These are phyloP conservation scores for Gymnocephalus cernua DNA, from an alignment of 2,113 vertebrate species.

Conservation along the genomic window DNA sequence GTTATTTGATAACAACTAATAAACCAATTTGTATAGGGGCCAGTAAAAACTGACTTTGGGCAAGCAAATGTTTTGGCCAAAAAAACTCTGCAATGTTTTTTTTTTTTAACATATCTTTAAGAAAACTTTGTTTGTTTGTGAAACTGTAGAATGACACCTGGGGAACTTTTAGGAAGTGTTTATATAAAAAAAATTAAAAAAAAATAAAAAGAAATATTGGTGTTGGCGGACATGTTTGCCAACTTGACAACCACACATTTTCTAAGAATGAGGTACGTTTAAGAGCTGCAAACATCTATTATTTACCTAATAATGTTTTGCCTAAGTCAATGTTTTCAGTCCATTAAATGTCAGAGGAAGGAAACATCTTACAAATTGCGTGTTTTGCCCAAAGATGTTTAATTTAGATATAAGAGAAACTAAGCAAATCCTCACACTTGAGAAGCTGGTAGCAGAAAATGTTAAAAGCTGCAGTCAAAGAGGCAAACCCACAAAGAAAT, in stretches of 20 bases:
- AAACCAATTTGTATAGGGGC: no score
- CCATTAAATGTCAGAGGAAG: background rate
- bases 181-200: background rate
- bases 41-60: no score
- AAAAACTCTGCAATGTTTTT: no score
- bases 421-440: background rate
- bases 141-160: background rate
- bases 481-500: background rate
- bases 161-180: background rate
- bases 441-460: background rate
- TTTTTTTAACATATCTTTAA: background rate
- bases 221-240: background rate
- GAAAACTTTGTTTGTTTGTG: background rate
- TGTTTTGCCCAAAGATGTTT: background rate
- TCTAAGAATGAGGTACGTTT: no score
- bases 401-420: background rate
- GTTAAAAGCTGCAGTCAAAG: background rate
- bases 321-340: background rate
- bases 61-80: no score
- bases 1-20: no score
- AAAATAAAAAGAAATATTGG: background rate
- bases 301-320: background rate
- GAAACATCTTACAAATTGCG: no score
- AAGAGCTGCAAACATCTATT: no score
- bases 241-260: constrained; percentile 25